Evolutionary conservation across 2,113 vertebrate species (phyloP).

Genomic region (Psilopogon haemacephalus): DNA sequence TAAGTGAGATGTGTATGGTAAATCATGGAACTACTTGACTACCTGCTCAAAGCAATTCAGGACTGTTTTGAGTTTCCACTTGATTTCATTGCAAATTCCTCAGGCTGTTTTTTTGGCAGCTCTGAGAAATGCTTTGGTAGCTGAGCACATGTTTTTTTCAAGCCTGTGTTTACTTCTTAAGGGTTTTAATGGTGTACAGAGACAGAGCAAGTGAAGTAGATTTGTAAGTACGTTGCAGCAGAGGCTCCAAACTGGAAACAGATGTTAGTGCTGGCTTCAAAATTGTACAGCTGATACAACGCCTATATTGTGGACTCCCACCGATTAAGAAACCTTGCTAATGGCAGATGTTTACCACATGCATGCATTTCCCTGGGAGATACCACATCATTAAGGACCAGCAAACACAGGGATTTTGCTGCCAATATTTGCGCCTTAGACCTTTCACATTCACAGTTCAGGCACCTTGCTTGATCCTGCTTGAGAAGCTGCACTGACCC

Average conservation of each 20-base stretch:
- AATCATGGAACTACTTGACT: neutral
- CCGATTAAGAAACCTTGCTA: neutral
- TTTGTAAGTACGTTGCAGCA: neutral
- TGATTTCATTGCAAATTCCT: neutral
- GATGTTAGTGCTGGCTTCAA: slow-evolving; percentile 1
- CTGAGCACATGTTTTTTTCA: neutral
- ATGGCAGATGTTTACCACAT: neutral
- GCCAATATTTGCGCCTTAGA: neutral
- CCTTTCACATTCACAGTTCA: fast-evolving
- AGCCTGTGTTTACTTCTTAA: slow-evolving; percentile 20
- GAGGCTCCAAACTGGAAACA: slow-evolving; percentile 32
- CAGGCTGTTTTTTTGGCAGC: neutral
- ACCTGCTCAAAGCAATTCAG: neutral
- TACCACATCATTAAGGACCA: neutral
- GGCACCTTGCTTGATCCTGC: fast-evolving
- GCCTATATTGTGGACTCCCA: neutral
- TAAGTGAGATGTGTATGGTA: neutral
- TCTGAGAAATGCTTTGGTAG: neutral
- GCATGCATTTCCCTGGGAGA: neutral
- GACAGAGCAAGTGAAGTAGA: neutral
- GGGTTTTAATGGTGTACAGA: neutral
- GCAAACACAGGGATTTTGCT: neutral
- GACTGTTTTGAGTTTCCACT: slow-evolving; percentile 8
- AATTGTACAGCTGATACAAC: neutral
- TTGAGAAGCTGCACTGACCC: neutral